Base-by-base conservation (phyloP, 2,797 vertebrate genomes). In the Syngnathus acus region DNA sequence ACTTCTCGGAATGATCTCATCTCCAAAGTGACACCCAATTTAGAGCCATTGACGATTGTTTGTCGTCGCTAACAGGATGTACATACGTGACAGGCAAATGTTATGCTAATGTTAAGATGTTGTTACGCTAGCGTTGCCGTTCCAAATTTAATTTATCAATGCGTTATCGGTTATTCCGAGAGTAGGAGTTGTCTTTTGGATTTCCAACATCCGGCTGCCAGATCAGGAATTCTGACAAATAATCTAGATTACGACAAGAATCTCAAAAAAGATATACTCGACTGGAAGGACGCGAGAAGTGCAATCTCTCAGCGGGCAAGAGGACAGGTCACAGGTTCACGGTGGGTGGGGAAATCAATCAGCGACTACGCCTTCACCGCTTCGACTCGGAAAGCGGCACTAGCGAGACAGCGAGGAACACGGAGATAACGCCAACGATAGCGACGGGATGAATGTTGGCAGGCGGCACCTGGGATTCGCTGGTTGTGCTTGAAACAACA, bases 401-500 rank as follows among this genome's bases (percentile, higher is more conserved):
- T n/a, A 8, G 47, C 14, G 55, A 71, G 58, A 63, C 71, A 65
- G 70, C 68, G 73, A 73, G 68, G 68, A 70, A 62, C 47, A 11
- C 32, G 67, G 70, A 74, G 68, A 39, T 51, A 17, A 23, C 42
- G 23, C 58, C 57, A 72, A 61, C 68, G 70, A 73, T 6, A 17
- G 63, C 61, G 63, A 32, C 57, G 10, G 73, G 72, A 71, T 47
- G 70, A 78, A 72, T 73, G 59, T 75, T 82, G 74, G 78, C 78
- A 82, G 71, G 59, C 69, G 21, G 62, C 43, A 26, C 50, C 3
- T 4, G 73, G 79, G 78, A 74, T 73, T 71, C 63, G 65, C 74
- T 65, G 69, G 65, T 66, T 62, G 65, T 48, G 77, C 80, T 86
- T 78, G 75, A 81, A 82, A 86, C 74, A 83, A 75, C 68, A 19